Evolutionary conservation across 2,113 vertebrate species (phyloP), one percentile per base, ranked within the genome.

Genomic region (Xiphophorus maculatus): DNA sequence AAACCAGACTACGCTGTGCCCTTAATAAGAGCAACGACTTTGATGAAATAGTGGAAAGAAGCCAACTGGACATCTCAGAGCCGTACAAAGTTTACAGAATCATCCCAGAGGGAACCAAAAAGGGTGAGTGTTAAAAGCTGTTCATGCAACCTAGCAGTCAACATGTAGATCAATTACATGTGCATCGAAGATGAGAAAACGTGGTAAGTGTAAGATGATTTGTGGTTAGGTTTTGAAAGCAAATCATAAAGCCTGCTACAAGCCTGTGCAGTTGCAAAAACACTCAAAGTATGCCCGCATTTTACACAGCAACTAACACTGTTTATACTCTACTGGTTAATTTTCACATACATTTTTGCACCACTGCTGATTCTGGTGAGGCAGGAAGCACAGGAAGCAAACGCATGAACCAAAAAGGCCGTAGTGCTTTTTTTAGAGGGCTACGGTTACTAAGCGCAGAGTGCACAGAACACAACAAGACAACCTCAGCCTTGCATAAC

Each of bases 21-120:
- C 94, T 99, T 80, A 99, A 99, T 93, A 99, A 99, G 88, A 99
- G 98, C 93, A 99, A 99, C 33, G 98, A 99, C 93, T 99, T 99
- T 80, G 97, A 99, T 89, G 98, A 99, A 73, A 87, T 99, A 70
- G 97, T 98, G 48, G 97, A 97, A 15, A 95, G 95, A 85, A 99
- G 97, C 87, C 98, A 99, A 79, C 93, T 99, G 93, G 98, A 99
- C 90, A 99, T 99, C 87, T 98, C 98, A 7, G 98, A 99, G 76
- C 98, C 98, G 0, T 99, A 99, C 90, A 99, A 99, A 94, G 98
- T 99, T 37, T 99, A 99, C 94, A 95, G 95, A 91, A 98, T 99
- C 77, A 97, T 99, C 54, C 98, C 97, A 3, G 98, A 99, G 90
- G 97, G 95, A 77, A 95, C 95, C 79, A 99, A 98, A 76, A 96